Conservation (phyloP, 2,888 invertebrate genomes). For the Ormia ochracea region DNA sequence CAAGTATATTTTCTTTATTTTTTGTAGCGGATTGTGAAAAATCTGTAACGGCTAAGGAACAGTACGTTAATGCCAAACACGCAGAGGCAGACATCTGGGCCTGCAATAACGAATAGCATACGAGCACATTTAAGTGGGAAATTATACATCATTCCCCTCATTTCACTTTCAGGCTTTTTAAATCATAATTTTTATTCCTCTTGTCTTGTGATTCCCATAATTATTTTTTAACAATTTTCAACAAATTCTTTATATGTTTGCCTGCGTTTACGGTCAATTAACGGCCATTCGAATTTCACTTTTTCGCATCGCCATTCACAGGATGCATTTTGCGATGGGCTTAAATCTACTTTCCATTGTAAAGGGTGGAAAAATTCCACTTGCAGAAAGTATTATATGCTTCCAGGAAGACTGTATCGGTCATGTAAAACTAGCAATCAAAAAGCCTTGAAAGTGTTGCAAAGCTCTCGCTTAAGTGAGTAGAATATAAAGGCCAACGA, state of each 20-base stretch:
- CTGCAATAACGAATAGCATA: not conserved
- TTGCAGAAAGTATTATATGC: too few relatives aligned
- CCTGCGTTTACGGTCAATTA: slow-evolving; percentile 33
- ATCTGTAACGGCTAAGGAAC: not conserved
- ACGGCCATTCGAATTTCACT: too few relatives aligned
- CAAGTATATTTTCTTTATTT: not conserved
- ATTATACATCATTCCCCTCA: not conserved
- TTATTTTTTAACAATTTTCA: slow-evolving; percentile 68
- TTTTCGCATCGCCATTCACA: too few relatives aligned
- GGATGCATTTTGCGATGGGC: too few relatives aligned
- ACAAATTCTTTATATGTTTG: slow-evolving; percentile 19
- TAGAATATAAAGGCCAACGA: too few relatives aligned
- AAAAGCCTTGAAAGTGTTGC: too few relatives aligned
- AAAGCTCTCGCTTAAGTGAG: too few relatives aligned
- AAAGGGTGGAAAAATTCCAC: too few relatives aligned
- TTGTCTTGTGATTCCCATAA: slow-evolving; percentile 68
- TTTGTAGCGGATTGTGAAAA: slow-evolving; percentile 20
- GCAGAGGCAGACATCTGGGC: not conserved
- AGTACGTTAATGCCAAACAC: not conserved
- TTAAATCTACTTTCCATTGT: too few relatives aligned
- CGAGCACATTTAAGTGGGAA: not conserved
- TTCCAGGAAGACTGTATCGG: too few relatives aligned
- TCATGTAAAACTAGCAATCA: too few relatives aligned
- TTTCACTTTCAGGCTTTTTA: not conserved
- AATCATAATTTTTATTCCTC: not conserved